Base-by-base conservation (phyloP, 2,888 invertebrate species). In the Euplexia lucipara region DNA sequence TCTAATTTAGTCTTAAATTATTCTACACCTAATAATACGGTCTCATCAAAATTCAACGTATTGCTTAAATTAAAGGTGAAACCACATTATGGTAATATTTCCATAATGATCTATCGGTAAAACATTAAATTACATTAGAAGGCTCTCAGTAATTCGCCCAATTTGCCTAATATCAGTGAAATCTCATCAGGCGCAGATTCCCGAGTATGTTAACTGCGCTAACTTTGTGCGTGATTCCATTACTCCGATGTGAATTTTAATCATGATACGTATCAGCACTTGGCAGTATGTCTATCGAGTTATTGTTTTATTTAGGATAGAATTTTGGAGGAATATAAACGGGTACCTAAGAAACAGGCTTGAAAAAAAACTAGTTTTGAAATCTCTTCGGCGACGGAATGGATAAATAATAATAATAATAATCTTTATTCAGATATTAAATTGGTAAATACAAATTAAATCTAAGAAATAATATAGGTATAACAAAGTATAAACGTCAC, bases 181-280 rank as follows among this genome's bases (percentile, higher is more conserved):
- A 26, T 48, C 47, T 59, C 51, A 59, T 63, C 49, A 39, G 30
- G 59, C 63, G 39, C 53, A 64, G 51, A 47, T 34, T 51, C 12
- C 1, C 61, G 22, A 75, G 48, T 64, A 69, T 62, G 65, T 37
- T 57, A 64, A 69, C 16, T 44, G 44, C 41, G 20, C 42, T 64
- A 81, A 75, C 82, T 81, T 78, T 49, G 47, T 14, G 37, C 60
- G 35, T 34, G 63, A 81, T 67, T 57, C 62, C 60, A 63, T 81
- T 79, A 53, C 26, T 47, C 22, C 32, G 49, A 54, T 65, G 71
- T 62, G 79, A 71, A 69, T 75, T 62, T 75, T 70, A 57, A 73
- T 63, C 37, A 45, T 30, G 20, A 53, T 45, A 69, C 42, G 39
- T 71, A 47, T 41, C 47, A 68, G 42, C 18, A 6, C 12, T 6